Base-by-base conservation (phyloP, 2,113 vertebrate species). In the Polypterus senegalus region DNA sequence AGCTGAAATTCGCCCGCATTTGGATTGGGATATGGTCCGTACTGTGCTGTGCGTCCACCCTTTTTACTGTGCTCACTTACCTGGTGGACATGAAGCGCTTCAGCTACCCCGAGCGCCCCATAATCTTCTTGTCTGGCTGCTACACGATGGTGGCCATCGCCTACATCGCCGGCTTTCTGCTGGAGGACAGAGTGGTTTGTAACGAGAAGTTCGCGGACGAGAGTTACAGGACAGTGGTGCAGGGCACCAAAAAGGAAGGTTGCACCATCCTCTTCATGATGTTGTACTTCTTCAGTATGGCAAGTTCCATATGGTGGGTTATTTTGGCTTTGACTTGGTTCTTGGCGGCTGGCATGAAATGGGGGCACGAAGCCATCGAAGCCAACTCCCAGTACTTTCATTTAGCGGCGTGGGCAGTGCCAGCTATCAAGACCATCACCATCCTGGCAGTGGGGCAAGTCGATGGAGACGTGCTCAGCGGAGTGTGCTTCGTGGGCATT, bases 231-330 rank as follows among this genome's bases (percentile, higher is more conserved):
- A 97, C 93, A 0, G 91, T 97, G 80, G 93, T 90, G 0, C 93
- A 97, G 78, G 93, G 93, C 71, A 97, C 93, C 1, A 97, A 97
- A 66, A 89, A 93, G 61, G 92, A 97, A 73, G 93, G 93, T 58
- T 97, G 94, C 84, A 97, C 94, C 66, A 96, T 97, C 61, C 90
- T 97, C 70, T 97, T 97, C 79, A 97, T 97, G 94, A 97, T 96
- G 92, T 87, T 97, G 1, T 97, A 97, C 79, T 97, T 97, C 83
- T 97, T 97, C 61, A 86, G 93, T 81, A 97, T 97, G 93, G 91
- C 93, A 84, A 94, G 91, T 77, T 97, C 93, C 9, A 93, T 96
- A 77, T 97, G 93, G 93, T 97, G 93, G 93, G 93, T 96, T 64
- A 92, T 96, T 68, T 80, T 96, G 61, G 92, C 92, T 3, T 90